These are phyloP conservation scores for Drosophila pseudotakahashii DNA, from an alignment of 2,888 invertebrate genomes.

Conservation along the genomic window DNA sequence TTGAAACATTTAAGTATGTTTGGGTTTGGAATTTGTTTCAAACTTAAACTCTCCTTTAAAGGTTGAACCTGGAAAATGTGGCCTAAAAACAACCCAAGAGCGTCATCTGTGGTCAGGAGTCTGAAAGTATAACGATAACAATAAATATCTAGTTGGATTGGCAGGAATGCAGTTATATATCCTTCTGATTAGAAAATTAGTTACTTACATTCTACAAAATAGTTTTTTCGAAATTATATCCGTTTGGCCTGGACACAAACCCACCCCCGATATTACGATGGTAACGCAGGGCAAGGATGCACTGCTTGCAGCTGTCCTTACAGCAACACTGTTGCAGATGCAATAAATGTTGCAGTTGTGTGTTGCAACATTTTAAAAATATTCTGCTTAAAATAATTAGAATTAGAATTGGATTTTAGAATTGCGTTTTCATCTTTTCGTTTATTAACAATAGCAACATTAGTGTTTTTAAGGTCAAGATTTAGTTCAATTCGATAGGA, in stretches of 20 bases:
- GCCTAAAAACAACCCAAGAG: slow-evolving; percentile 4
- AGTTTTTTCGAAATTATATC: slow-evolving; percentile 16
- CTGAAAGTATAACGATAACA: not conserved
- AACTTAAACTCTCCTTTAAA: slow-evolving; percentile 30
- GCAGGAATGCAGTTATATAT: not conserved
- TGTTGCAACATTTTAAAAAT: no score
- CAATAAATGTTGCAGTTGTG: slow-evolving; percentile 16
- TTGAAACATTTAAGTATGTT: slow-evolving; percentile 13
- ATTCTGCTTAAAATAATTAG: no score
- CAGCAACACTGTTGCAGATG: slow-evolving; percentile 17
- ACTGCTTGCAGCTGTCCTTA: slow-evolving; percentile 58
- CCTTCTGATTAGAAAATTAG: slow-evolving; percentile 8
- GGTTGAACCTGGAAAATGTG: not conserved
- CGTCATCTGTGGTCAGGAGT: slow-evolving; percentile 22
- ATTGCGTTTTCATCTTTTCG: no score
- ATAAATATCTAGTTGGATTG: slow-evolving; percentile 4
- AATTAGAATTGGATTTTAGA: no score
- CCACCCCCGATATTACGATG: slow-evolving; percentile 26
- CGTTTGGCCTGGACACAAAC: slow-evolving; percentile 61
- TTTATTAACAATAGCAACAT: no score
- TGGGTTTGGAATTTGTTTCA: slow-evolving; percentile 10
- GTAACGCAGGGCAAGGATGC: slow-evolving; percentile 53
- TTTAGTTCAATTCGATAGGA: no score
- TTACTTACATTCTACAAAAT: not conserved
- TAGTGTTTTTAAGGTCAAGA: no score